A percentile compares a stretch with the other conserved stretches of the same genome.
Evolutionary conservation across 2,888 invertebrate species (phyloP).

Genomic region (Gnatocerus cornutus): DNA sequence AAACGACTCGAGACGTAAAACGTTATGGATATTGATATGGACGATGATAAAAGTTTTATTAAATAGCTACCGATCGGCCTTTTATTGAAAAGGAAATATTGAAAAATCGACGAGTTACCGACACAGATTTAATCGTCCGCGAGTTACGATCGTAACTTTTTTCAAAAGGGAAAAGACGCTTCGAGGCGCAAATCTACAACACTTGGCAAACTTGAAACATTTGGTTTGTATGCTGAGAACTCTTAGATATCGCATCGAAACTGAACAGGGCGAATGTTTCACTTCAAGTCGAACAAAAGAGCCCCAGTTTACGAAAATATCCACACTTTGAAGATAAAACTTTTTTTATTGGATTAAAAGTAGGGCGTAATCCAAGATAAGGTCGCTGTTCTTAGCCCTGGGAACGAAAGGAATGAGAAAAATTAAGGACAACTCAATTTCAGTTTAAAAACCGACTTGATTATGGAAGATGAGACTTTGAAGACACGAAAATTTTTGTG

Average conservation of each 20-base stretch:
- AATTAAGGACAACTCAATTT: constrained; percentile 27
- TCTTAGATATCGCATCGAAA: constrained; percentile 24
- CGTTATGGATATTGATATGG: constrained; percentile 28
- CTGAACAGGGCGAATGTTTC: constrained; percentile 35
- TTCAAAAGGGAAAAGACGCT: neutral
- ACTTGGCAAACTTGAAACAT: constrained; percentile 31
- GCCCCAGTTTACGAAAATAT: constrained; percentile 35
- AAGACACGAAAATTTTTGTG: too few species aligned
- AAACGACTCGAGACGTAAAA: constrained; percentile 7
- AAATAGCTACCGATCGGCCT: constrained; percentile 17
- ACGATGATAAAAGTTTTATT: constrained; percentile 32
- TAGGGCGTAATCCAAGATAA: constrained; percentile 36
- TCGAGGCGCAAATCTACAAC: neutral
- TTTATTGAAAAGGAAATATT: constrained; percentile 30
- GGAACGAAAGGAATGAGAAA: constrained; percentile 24
- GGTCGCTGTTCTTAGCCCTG: constrained; percentile 10
- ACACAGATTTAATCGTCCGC: constrained; percentile 27
- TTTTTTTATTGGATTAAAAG: constrained; percentile 39
- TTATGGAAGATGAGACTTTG: constrained; percentile 3
- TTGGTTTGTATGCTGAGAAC: constrained; percentile 28
- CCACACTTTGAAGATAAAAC: constrained; percentile 29
- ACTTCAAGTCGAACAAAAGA: constrained; percentile 26
- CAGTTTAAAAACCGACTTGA: constrained; percentile 25
- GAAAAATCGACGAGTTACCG: constrained; percentile 31
- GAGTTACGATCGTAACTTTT: constrained; percentile 11